Base-by-base conservation (phyloP, 2,888 invertebrate genomes). In the Julus scanicus region DNA sequence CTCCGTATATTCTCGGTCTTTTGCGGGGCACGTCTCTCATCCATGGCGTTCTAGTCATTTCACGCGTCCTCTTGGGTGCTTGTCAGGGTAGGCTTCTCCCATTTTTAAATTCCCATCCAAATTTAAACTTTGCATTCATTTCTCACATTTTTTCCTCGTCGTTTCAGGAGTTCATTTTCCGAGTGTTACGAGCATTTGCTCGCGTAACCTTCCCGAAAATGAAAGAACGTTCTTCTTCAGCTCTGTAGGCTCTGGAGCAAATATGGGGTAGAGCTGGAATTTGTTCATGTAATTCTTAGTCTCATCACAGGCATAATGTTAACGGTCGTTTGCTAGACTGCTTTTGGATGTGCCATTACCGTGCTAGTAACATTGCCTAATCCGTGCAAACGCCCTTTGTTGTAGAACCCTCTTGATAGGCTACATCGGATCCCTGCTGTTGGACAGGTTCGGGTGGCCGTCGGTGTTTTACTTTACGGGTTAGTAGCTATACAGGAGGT, bases 191-290 rank as follows among this genome's bases (percentile, higher is more conserved):
- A 95, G 95, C 91, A 91, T 95, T 87, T 94, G 95, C 86, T 94
- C 95, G 90, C 94, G 94, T 92, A 94, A 94, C 91, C 93, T 95
- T 88, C 93, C 93, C 71, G 94, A 94, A 90, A 93, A 93, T 89
- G 95, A 95, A 90, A 93, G 95, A 89, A 94, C 95, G 83, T 94
- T 94, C 85, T 95, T 95, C 89, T 95, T 95, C 91, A 95, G 95
- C 89, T 92, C 95, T 89, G 93, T 95, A 9, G 86, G 86, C 5
- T 40, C 86, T 86, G 86, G 86, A 39, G 93, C 93, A 8, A 93
- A 93, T 86, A 92, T 93, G 91, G 95, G 84, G 84, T 84, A 84
- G 37, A 37, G 17, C 40, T 57, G n/a, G 57, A 57, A 57, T 57
- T 57, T 57, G n/a, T 57, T 57, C 57, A 57, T 57, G 57, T 53